phyloP scores from a whole-genome alignment of 2,797 vertebrate species.

The Chloroceryle inda region DNA sequence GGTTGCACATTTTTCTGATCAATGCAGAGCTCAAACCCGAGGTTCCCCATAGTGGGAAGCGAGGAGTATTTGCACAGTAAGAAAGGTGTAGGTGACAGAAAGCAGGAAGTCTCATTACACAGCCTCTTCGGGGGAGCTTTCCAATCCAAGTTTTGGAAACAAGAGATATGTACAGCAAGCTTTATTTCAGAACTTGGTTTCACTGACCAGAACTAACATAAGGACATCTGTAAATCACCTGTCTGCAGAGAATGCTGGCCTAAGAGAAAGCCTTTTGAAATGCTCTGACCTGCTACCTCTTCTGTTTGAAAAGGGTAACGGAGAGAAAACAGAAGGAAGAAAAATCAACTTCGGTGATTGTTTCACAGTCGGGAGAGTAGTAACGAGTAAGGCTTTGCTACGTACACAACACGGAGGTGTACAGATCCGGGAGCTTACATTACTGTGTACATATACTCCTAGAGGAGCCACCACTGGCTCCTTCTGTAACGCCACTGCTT shows the following conservation, averaged over 20 bases:
- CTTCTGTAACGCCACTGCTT: not conserved
- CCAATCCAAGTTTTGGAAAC: not conserved
- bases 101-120: not conserved
- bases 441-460: not conserved
- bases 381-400: not conserved
- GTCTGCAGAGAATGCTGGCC: not conserved
- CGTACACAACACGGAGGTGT: accelerated
- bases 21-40: not conserved
- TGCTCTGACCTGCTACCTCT: not conserved
- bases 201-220: not conserved
- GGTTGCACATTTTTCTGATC: not conserved
- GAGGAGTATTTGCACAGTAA: not conserved
- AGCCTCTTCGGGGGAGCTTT: not conserved
- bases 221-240: not conserved
- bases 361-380: not conserved
- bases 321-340: not conserved
- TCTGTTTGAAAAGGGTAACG: not conserved
- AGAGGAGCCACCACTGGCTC: not conserved
- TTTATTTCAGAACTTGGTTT: not conserved
- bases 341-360: not conserved
- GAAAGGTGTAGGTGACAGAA: not conserved
- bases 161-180: not conserved
- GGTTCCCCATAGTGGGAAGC: not conserved
- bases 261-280: not conserved
- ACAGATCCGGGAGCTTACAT: not conserved